Conservation (phyloP, 2,113 vertebrate genomes). For the Reinhardtius hippoglossoides region DNA sequence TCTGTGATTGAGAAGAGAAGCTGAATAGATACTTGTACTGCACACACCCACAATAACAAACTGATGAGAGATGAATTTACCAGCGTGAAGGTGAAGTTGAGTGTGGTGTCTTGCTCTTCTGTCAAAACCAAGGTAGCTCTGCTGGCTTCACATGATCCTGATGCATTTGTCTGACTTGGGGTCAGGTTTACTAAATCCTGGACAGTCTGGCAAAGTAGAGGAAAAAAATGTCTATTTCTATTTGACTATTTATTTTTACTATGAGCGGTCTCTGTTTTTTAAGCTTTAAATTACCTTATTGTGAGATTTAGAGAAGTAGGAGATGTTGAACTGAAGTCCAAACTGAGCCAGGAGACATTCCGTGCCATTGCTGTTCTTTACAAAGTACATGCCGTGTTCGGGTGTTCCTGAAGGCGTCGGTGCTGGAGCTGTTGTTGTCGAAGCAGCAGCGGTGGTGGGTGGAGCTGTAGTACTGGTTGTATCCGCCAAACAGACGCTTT, state of each 20-base stretch:
- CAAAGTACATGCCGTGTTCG: constrained; percentile 77
- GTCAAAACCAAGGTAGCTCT: constrained; percentile 80
- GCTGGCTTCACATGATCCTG: constrained; percentile 79
- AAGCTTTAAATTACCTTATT: constrained; percentile 69
- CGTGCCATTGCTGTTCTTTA: constrained; percentile 81
- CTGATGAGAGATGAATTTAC: constrained; percentile 72
- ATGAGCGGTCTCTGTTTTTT: background rate
- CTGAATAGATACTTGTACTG: background rate
- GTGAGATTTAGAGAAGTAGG: constrained; percentile 74
- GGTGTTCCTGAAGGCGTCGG: constrained; percentile 76
- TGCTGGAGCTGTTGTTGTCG: constrained; percentile 49
- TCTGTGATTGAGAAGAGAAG: constrained; percentile 63
- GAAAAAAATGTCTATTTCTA: constrained; percentile 57
- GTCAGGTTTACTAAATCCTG: constrained; percentile 83
- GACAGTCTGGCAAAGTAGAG: constrained; percentile 67
- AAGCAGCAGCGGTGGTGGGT: constrained; percentile 31
- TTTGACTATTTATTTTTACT: background rate
- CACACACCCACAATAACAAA: background rate
- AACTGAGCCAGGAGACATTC: constrained; percentile 87
- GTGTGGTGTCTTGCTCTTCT: constrained; percentile 16
- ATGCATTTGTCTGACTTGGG: constrained; percentile 73
- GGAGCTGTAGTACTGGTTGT: constrained; percentile 39
- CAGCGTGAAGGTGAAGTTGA: constrained; percentile 83
- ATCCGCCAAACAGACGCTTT: constrained; percentile 87
- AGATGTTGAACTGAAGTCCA: constrained; percentile 91